These are phyloP conservation scores for Bubo scandiacus DNA, from an alignment of 2,113 vertebrate species.

Conservation along the genomic window DNA sequence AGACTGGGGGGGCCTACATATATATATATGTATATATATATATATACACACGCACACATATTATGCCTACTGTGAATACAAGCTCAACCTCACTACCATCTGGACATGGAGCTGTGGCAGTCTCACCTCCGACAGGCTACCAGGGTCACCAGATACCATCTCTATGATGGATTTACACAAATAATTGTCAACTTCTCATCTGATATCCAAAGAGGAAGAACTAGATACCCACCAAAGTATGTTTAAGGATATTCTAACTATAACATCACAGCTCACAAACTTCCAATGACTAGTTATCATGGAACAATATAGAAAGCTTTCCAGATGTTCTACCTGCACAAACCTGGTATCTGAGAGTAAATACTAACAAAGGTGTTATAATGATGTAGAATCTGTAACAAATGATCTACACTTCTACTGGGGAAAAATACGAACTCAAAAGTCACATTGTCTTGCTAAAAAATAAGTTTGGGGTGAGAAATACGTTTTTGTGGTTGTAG, in stretches of 20 bases:
- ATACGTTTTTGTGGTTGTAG: not conserved
- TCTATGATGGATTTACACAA: not conserved
- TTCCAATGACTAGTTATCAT: not conserved
- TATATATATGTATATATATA: too few relatives aligned
- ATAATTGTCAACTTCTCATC: not conserved
- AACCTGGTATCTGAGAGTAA: not conserved
- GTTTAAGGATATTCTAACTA: not conserved
- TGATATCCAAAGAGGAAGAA: not conserved
- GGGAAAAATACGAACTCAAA: not conserved
- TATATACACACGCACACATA: accelerated
- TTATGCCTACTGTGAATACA: not conserved
- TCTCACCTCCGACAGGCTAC: not conserved
- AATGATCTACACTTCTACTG: not conserved
- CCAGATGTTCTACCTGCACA: not conserved
- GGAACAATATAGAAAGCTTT: not conserved
- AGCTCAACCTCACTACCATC: accelerated
- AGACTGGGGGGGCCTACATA: accelerated
- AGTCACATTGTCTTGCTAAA: not conserved
- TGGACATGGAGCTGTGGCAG: not conserved
- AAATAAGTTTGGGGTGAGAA: not conserved
- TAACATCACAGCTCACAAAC: not conserved
- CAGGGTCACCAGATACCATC: not conserved
- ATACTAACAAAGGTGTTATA: not conserved
- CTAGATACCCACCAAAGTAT: not conserved
- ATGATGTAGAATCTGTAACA: not conserved